Conservation (phyloP, 2,113 vertebrate species). For the Epinephelus lanceolatus region DNA sequence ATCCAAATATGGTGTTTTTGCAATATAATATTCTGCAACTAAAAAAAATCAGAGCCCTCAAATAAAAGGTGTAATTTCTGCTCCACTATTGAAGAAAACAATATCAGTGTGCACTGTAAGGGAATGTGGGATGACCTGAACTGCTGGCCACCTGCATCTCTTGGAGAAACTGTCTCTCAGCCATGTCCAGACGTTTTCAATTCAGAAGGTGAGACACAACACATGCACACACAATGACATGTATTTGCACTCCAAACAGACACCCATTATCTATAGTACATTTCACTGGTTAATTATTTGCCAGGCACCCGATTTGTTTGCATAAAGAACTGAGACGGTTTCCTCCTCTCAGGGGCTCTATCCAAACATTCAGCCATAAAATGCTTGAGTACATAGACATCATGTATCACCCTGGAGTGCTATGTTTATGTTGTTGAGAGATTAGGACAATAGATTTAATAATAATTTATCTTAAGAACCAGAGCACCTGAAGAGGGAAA, state of each 20-base stretch:
- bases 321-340: constrained; percentile 7
- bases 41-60: not conserved
- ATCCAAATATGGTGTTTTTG: not conserved
- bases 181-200: constrained; percentile 89
- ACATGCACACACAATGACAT: not conserved
- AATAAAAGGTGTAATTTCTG: not conserved
- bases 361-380: constrained; percentile 47
- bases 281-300: constrained; percentile 59
- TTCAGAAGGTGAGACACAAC: constrained; percentile 74
- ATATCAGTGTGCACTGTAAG: constrained; percentile 78
- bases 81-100: constrained; percentile 29
- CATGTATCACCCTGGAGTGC: not conserved
- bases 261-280: constrained; percentile 20
- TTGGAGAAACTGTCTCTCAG: constrained; percentile 86
- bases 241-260: not conserved
- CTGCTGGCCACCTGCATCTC: constrained; percentile 89
- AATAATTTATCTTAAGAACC: constrained; percentile 10
- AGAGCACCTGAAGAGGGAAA: not conserved
- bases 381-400: constrained; percentile 31
- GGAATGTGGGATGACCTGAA: constrained; percentile 93
- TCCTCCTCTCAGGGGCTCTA: constrained; percentile 28
- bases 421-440: not conserved
- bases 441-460: constrained; percentile 23
- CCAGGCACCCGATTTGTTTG: constrained; percentile 46
- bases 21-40: not conserved